phyloP scores from a whole-genome alignment of 2,888 invertebrate genomes.

The Caradrina kadenii region DNA sequence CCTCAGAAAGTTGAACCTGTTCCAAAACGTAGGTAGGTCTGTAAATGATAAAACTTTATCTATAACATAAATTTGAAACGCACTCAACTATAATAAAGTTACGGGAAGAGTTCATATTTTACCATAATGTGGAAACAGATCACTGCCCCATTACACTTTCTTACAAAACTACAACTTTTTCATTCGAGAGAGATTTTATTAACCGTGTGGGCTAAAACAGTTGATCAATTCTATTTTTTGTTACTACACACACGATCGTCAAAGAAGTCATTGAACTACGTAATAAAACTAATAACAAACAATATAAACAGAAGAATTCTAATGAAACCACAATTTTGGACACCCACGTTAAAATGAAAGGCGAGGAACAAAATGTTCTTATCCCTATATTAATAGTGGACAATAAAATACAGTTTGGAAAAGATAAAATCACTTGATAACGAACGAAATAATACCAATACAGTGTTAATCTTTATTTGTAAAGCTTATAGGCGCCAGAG shows the following conservation, averaged over 20 bases:
- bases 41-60: no score
- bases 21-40: no score
- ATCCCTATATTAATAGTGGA: constrained; percentile 41
- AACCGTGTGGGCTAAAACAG: constrained; percentile 32
- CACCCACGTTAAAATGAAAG: constrained; percentile 43
- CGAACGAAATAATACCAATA: constrained; percentile 17
- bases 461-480: constrained; percentile 44
- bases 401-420: constrained; percentile 29
- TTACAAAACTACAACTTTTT: constrained; percentile 17
- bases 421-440: constrained; percentile 39
- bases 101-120: constrained; percentile 2
- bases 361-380: constrained; percentile 42
- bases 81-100: not conserved
- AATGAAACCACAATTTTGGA: constrained; percentile 43
- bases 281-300: constrained; percentile 56
- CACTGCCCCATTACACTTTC: not conserved
- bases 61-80: no score
- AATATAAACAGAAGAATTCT: constrained; percentile 45
- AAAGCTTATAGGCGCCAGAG: constrained; percentile 20
- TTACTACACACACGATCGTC: constrained; percentile 11
- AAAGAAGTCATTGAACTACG: constrained; percentile 45
- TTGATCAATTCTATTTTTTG: constrained; percentile 15
- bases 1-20: no score
- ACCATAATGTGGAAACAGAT: constrained; percentile 1
- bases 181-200: constrained; percentile 38